Evolutionary conservation across 2,888 invertebrate genomes (phyloP).

Genomic region (Graphium colonna): DNA sequence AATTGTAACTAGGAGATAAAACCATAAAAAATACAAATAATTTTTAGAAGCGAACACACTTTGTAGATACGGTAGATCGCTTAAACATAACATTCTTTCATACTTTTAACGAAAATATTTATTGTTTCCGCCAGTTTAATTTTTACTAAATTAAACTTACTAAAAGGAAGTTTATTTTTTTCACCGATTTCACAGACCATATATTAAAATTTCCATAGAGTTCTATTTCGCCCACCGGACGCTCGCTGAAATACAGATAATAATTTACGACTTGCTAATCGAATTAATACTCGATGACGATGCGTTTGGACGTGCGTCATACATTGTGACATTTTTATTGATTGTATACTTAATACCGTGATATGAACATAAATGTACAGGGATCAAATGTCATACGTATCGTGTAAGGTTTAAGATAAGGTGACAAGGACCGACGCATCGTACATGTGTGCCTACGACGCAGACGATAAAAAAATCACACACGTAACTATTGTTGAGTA

Average conservation of each 20-base stretch:
- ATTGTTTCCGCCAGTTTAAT: too few relatives aligned
- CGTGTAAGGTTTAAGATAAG: constrained; percentile 24
- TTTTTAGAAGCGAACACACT: too few relatives aligned
- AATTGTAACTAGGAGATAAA: too few relatives aligned
- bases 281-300: constrained; percentile 22
- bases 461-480: not conserved
- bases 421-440: constrained; percentile 13
- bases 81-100: too few relatives aligned
- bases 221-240: not conserved
- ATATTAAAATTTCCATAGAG: not conserved
- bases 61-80: too few relatives aligned
- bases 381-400: constrained; percentile 21
- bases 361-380: constrained; percentile 20
- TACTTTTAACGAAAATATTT: too few relatives aligned
- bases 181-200: too few relatives aligned
- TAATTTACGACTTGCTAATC: constrained; percentile 21
- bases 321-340: constrained; percentile 26
- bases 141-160: too few relatives aligned
- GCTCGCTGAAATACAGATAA: constrained; percentile 9
- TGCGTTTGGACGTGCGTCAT: constrained; percentile 19
- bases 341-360: constrained; percentile 21
- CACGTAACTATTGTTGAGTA: not conserved
- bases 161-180: too few relatives aligned
- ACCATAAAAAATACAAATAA: too few relatives aligned
- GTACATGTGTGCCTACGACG: constrained; percentile 1